Conservation (phyloP, 2,113 vertebrate species). For the Apeltes quadracus region DNA sequence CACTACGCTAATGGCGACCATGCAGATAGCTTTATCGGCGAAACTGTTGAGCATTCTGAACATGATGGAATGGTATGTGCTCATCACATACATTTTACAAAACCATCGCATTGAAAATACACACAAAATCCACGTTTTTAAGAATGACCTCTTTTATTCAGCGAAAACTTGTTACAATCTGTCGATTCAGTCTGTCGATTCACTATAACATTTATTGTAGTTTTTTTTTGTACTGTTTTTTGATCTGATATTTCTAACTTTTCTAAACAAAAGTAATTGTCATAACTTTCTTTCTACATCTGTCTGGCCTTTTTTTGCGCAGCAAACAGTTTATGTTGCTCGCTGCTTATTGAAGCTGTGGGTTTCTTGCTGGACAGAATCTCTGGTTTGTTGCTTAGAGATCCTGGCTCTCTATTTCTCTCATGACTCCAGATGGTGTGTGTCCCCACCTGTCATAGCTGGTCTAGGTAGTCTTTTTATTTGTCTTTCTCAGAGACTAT, state of each 20-base stretch:
- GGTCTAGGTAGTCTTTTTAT: conserved; percentile 8
- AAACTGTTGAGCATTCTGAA: background rate
- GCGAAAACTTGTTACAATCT: background rate
- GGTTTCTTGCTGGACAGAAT: conserved; percentile 10
- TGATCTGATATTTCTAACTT: background rate
- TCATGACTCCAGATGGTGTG: conserved; percentile 68
- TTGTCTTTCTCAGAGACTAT: conserved; percentile 4
- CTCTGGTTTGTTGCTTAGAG: conserved; percentile 19
- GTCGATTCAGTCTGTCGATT: background rate
- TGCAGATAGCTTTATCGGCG: background rate
- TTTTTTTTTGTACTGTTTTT: no score
- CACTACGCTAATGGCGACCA: background rate
- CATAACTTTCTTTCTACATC: conserved; percentile 5
- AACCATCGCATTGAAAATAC: background rate
- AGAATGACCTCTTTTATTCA: background rate
- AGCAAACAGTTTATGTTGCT: conserved; percentile 22
- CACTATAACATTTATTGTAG: background rate
- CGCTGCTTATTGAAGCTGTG: background rate
- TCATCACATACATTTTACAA: background rate
- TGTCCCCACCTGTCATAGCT: conserved; percentile 40
- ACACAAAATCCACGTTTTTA: background rate
- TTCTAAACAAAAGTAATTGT: background rate
- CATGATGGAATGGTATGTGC: background rate
- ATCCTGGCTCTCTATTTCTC: conserved; percentile 53
- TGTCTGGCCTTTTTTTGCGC: conserved; percentile 21